These are phyloP conservation scores for Phragmatobia fuliginosa DNA, from an alignment of 2,888 invertebrate genomes.

Conservation along the genomic window DNA sequence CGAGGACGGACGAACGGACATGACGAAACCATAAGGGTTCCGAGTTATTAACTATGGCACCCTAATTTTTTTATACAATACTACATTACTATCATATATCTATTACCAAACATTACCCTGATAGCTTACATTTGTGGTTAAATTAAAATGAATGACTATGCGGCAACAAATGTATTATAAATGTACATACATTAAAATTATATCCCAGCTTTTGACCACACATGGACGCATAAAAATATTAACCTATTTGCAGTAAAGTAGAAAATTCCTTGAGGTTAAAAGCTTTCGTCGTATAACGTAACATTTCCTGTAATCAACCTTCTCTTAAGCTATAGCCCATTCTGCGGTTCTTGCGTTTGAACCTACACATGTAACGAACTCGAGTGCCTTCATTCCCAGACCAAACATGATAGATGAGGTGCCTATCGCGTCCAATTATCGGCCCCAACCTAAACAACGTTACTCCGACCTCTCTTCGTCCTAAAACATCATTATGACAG, in stretches of 20 bases:
- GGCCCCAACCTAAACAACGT: slow-evolving; percentile 40
- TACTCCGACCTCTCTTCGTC: slow-evolving; percentile 22
- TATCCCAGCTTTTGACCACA: not conserved
- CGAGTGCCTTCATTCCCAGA: slow-evolving; percentile 31
- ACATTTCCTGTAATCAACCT: slow-evolving; percentile 26
- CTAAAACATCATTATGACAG: slow-evolving; percentile 41
- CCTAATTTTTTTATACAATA: too few relatives aligned
- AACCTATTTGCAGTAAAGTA: not conserved
- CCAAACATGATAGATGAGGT: slow-evolving; percentile 46
- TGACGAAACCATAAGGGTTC: too few relatives aligned
- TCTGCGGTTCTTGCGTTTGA: slow-evolving; percentile 16
- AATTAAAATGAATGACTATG: not conserved
- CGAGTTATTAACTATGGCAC: too few relatives aligned
- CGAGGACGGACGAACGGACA: too few relatives aligned
- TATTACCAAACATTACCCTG: too few relatives aligned
- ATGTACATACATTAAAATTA: not conserved
- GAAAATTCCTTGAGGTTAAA: not conserved
- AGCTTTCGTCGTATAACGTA: slow-evolving; percentile 20
- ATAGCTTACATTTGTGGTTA: too few relatives aligned
- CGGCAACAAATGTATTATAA: not conserved
- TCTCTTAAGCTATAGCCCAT: slow-evolving; percentile 19
- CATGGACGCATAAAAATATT: not conserved
- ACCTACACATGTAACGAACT: slow-evolving; percentile 24
- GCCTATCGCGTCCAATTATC: slow-evolving; percentile 49
- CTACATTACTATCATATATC: too few relatives aligned